Base-by-base conservation (phyloP, 2,888 invertebrate species). In the Trachelus stipa region DNA sequence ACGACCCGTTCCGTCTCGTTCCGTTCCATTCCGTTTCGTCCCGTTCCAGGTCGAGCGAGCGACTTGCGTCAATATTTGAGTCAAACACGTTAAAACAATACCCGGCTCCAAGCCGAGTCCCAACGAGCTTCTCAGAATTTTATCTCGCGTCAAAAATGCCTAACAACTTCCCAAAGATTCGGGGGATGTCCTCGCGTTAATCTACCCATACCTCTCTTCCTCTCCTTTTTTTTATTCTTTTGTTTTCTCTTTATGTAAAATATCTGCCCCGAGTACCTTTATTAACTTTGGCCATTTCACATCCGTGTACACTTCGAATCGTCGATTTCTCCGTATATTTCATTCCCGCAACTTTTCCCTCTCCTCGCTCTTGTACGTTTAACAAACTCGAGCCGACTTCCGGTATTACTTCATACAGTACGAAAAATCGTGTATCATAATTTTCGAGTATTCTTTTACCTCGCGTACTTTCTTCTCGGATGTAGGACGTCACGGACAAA, bases 1-100 rank as follows among this genome's bases (percentile, higher is more conserved):
- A 89, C 90, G 89, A 84, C 88, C 83, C 86, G 83, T 86, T 86
- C 83, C 87, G 85, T 87, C 84, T 83, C 81, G 79, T 79, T 74
- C 74, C 75, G 69, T 73, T 68, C 78, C 80, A 80, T 81, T 80
- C 81, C 81, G 80, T 83, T 85, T 84, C 88, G 83, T 85, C 83
- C 83, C 85, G 86, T 84, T 85, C 82, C 85, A 79, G 84, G 85
- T 85, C 83, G 84, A 83, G 86, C 87, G 87, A 88, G 88, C 86
- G 87, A 86, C 89, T 89, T 89, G 87, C 90, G 90, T 91, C 91
- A 91, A 91, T 91, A 91, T 91, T 91, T 90, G 89, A 90, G 88
- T 91, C 90, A 91, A 91, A 91, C 91, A 91, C 90, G 90, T 90
- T 91, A 88, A 91, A 91, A 91, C 91, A 91, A 91, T 91, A 91